Base-by-base conservation (phyloP, 2,113 vertebrate genomes). In the Neogale vison region DNA sequence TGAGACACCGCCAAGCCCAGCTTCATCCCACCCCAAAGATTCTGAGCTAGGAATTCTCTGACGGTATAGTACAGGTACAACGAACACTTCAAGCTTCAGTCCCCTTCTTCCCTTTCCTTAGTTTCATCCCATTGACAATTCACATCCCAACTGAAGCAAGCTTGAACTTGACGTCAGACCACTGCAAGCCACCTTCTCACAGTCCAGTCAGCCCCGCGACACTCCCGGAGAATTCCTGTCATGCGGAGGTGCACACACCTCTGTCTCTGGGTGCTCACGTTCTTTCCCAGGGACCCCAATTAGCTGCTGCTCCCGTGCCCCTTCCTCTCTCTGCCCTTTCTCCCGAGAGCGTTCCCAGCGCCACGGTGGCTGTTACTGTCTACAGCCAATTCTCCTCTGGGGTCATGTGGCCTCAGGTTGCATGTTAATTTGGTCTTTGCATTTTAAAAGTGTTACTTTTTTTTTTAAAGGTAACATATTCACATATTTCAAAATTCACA, bases 381-480 rank as follows among this genome's bases (percentile, higher is more conserved):
- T 52, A 36, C 55, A 63, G 82, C 72, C 34, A 4, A 1, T 21
- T 76, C 59, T 55, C 31, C 45, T 61, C 57, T 10, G 3, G 47
- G 31, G 24, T 89, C 79, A 36, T 23, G 45, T 31, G 55, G 87
- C 92, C 88, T 93, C 80, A 81, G 87, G 90, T 74, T 95, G 63
- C 83, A 65, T 61, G 10, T 76, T 80, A 63, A 96, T 81, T 93
- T 92, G 74, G 50, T 71, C 57, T 94, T 94, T 52, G 57, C 1
- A 6, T 50, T 97, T 88, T 17, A 79, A 87, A 86, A 91, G 20
- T 42, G 15, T 87, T 72, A 55, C 14, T 29, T 72, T 39, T 59
- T 55, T 82, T 89, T 87, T 59, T 34, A 93, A 90, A 88, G 61
- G 18, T 50, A 94, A 96, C 15, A 21, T 90, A 65, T n/a, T 59